Conservation (phyloP, 2,888 invertebrate genomes). For the Synergus umbraculus region DNA sequence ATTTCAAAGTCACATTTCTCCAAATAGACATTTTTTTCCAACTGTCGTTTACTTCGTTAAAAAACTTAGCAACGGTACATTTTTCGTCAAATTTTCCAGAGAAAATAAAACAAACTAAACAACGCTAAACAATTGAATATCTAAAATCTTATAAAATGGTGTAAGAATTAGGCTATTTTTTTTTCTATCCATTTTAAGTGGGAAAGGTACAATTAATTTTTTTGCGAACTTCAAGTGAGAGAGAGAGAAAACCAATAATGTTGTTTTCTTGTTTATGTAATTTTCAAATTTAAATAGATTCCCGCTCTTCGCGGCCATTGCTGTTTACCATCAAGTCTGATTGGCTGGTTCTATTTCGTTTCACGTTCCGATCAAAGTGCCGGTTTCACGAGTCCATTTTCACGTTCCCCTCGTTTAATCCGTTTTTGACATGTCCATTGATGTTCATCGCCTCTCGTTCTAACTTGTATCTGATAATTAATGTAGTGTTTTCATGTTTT, state of each 20-base stretch:
- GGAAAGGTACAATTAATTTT: background rate
- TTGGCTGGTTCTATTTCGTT: conserved; percentile 19
- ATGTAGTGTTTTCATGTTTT: conserved; percentile 50
- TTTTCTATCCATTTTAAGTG: too few species aligned
- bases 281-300: background rate
- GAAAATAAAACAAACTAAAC: background rate
- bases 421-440: conserved; percentile 56
- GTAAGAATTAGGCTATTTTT: too few species aligned
- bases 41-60: background rate
- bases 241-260: too few species aligned
- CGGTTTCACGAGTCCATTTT: conserved; percentile 33
- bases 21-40: background rate
- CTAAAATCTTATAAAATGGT: background rate
- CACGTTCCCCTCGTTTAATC: conserved; percentile 50
- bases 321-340: background rate
- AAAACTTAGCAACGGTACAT: background rate
- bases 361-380: background rate
- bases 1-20: background rate
- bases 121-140: background rate
- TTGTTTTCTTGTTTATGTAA: background rate
- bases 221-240: too few species aligned
- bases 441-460: conserved; percentile 49
- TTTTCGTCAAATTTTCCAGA: background rate
- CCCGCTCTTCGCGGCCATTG: background rate
- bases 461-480: conserved; percentile 48